These are phyloP conservation scores for Phymanthus crucifer DNA, from an alignment of 92 coral and sea anemone genomes.

Conservation along the genomic window DNA sequence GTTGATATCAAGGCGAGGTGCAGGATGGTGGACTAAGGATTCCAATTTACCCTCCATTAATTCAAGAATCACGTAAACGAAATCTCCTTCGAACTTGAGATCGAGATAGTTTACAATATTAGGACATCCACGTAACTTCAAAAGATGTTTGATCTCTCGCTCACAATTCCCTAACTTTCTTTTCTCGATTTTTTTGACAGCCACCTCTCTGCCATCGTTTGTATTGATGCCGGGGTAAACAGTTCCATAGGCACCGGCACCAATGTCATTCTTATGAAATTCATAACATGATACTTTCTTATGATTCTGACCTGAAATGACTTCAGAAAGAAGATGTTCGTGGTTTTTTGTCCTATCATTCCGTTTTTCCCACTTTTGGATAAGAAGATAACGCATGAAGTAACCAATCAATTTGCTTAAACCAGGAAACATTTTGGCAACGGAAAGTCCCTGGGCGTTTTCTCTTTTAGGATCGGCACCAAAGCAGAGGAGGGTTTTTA, in stretches of 20 bases:
- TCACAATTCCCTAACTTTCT: slow-evolving; percentile 17
- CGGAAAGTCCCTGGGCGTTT: not conserved
- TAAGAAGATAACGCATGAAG: not conserved
- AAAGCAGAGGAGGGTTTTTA: not conserved
- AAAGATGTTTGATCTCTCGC: slow-evolving; percentile 35
- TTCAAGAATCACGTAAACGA: slow-evolving; percentile 41
- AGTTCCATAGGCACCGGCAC: slow-evolving; percentile 44
- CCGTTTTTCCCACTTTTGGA: not conserved
- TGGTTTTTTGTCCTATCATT: not conserved
- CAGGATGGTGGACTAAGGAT: slow-evolving; percentile 14
- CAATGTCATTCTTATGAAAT: slow-evolving; percentile 34
- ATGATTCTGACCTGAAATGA: slow-evolving; percentile 23
- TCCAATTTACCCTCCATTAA: slow-evolving; percentile 57
- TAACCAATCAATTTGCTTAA: not conserved
- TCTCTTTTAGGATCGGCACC: not conserved
- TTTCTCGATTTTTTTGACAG: slow-evolving; percentile 43
- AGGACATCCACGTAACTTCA: slow-evolving; percentile 32
- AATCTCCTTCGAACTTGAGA: not conserved
- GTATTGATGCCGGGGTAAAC: slow-evolving; percentile 46
- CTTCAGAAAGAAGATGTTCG: not conserved
- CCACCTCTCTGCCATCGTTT: slow-evolving; percentile 52
- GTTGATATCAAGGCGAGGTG: not conserved
- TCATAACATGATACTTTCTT: slow-evolving; percentile 14
- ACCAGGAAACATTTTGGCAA: not conserved
- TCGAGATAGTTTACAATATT: slow-evolving; percentile 34